Percentiles rank a stretch among this genome's conserved stretches.
phyloP scores from a whole-genome alignment of 2,113 vertebrate genomes.

The Cercopithecus mona region DNA sequence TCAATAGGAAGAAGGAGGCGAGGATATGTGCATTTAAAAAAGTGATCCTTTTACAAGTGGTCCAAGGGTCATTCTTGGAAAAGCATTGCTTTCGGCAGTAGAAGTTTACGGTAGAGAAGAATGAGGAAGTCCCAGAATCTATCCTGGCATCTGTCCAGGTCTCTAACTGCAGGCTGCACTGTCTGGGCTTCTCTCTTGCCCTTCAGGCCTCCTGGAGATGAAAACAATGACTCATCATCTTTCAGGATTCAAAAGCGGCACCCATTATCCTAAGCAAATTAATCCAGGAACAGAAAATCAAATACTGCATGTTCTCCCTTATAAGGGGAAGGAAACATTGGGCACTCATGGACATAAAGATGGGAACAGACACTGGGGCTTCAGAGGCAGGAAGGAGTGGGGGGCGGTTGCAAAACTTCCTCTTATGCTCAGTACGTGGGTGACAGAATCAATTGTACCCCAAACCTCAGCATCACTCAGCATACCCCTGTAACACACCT shows the following conservation, averaged over 20 bases:
- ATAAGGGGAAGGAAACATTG: too few species aligned
- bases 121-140: neutral
- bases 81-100: neutral
- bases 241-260: neutral
- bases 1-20: neutral
- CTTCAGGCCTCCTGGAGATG: neutral
- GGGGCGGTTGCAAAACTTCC: too few species aligned
- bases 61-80: neutral
- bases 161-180: neutral
- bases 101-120: neutral
- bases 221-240: neutral
- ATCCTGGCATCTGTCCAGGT: neutral
- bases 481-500: too few species aligned
- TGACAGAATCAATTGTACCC: too few species aligned
- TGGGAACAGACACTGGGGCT: too few species aligned
- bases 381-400: too few species aligned
- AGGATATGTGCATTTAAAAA: neutral
- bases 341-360: too few species aligned
- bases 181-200: neutral
- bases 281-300: too few species aligned
- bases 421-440: too few species aligned
- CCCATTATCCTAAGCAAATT: too few species aligned
- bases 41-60: neutral
- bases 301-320: too few species aligned
- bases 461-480: too few species aligned